Base-by-base conservation (phyloP, 2,113 vertebrate species). In the Agelaius tricolor region DNA sequence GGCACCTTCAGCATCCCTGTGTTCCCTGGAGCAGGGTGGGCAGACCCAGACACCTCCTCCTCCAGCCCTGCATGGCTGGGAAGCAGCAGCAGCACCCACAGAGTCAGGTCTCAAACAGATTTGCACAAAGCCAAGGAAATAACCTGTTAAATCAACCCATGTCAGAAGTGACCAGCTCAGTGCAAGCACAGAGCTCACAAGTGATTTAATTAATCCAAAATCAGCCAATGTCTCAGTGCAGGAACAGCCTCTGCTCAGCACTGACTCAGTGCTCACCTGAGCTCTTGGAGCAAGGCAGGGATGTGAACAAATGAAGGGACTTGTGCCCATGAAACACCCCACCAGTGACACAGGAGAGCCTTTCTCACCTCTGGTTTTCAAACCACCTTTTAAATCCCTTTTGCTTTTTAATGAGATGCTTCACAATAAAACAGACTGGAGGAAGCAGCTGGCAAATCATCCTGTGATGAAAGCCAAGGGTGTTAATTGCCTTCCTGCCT, bases 1-100 rank as follows among this genome's bases (percentile, higher is more conserved):
- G 43, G 58, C 22, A 72, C 55, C 51, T 78, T 31, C 28, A 30
- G 71, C 5, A 4, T 16, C 57, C 30, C 61, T 47, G 12, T 17
- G 33, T 14, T 54, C 44, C 44, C 69, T 4, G 27, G 3, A 6
- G 24, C 3, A 44, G n/a, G 28, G 8, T 22, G 43, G 67, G 46
- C 30, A 81, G 19, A 52, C 13, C 35, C 57, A 51, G 63, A 17
- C 16, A 11, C 10, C 46, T 19, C 71, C 59, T 35, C 51, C 4
- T 19, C 13, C 10, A 62, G 21, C 0, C 0, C 35, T 4, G 2
- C 7, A 1, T 0, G 17, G 63, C 3, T 0, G 3, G 43, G 47
- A 52, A 49, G 51, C 22, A 15, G 57, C 21, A 46, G 57, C 8
- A 37, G 66, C 44, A 49, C 27, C 33, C 55, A 54, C 10, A 43